These are phyloP conservation scores for Dendrolimus houi DNA, from an alignment of 2,888 invertebrate genomes.

Conservation along the genomic window DNA sequence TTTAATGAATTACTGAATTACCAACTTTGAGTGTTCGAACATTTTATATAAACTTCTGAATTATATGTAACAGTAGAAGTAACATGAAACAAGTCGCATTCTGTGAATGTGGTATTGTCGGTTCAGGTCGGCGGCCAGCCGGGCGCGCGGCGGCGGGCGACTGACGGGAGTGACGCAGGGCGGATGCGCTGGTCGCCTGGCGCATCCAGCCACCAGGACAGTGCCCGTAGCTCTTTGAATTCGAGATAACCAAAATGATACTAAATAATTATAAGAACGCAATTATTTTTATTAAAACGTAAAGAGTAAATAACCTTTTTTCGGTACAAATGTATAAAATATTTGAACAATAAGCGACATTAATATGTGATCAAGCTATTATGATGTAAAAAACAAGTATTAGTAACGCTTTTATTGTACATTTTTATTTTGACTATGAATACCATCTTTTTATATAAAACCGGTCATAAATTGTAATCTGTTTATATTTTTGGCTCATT, in stretches of 20 bases:
- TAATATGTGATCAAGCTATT: too few species aligned
- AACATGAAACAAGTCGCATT: background rate
- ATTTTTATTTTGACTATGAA: too few species aligned
- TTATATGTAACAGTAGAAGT: background rate
- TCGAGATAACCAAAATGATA: slow-evolving; percentile 13
- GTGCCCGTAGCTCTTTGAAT: slow-evolving; percentile 20
- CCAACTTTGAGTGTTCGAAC: background rate
- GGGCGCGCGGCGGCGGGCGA: slow-evolving; percentile 66
- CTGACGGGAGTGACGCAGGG: slow-evolving; percentile 68
- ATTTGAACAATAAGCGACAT: too few species aligned
- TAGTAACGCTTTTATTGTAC: too few species aligned
- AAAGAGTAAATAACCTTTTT: too few species aligned
- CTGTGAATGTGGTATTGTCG: background rate
- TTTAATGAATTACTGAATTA: background rate
- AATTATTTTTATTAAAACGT: too few species aligned
- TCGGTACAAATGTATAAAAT: too few species aligned
- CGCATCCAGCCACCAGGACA: slow-evolving; percentile 57
- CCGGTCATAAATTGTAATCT: too few species aligned
- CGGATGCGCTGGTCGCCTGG: slow-evolving; percentile 66
- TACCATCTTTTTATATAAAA: too few species aligned
- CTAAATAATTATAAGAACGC: background rate
- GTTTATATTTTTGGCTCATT: too few species aligned
- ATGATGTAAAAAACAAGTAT: too few species aligned
- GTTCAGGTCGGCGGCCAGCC: slow-evolving; percentile 54
- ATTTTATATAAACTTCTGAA: background rate